Evolutionary conservation across 2,113 vertebrate genomes (phyloP), one percentile per base, ranked within the genome.

Genomic region (Melanostigma gelatinosum): DNA sequence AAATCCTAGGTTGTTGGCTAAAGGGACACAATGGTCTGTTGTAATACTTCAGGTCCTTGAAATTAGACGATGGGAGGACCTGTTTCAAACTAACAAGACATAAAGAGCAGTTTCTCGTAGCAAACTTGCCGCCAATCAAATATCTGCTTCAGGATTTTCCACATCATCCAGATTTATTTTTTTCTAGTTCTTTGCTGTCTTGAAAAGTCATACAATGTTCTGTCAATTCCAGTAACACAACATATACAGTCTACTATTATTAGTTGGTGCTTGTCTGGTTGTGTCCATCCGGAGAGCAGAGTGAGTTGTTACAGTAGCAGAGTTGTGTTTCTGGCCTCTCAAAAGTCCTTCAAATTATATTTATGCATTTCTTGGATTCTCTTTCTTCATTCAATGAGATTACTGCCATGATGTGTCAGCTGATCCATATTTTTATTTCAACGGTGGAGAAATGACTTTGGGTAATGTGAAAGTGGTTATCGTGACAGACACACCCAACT

Each of bases 11-110:
- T 64, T 66, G 61, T 80, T 63, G 46, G 73, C 72, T 13, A 40
- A 38, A 46, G 54, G 55, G 22, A 60, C 52, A 60, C 69, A 78
- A 29, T 63, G 60, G 11, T 18, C 38, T 75, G 54, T 65, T 85
- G 57, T 77, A 70, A 8, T 18, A 34, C 24, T 70, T 63, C 27
- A 62, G 34, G 2, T 4, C 27, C 16, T 46, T 69, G 36, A 76
- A 42, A 61, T 52, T 1, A 36, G 16, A 24, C 55, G 7, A 11
- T 34, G 18, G 18, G 40, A 34, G 54, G 55, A 72, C 27, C 44
- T 36, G 46, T 48, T 16, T 48, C 15, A 38, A 0, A 27, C 34
- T 38, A 62, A 61, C 6, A 61, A 27, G 44, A 52, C 50, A 65
- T 42, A 27, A 20, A 42, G 22, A n/a, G 18, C 32, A 72, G 8